Evolutionary conservation across 1,140 invertebrate genomes (phyloP), one percentile per base, ranked within the genome.

Genomic region (Cyrtorhinus lividipennis): DNA sequence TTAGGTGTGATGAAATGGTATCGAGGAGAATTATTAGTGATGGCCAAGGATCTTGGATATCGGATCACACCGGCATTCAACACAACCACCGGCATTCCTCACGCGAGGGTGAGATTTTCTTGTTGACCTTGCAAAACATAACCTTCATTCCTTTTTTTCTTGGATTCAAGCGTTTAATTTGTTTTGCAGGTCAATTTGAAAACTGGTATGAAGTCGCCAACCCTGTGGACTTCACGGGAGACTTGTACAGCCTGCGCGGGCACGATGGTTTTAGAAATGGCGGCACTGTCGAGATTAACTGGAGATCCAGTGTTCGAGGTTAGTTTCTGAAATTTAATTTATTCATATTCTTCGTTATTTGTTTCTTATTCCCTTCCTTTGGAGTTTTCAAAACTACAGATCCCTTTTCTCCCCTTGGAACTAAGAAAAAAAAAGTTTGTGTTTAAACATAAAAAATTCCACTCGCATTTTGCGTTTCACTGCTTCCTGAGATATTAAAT

Each of bases 231-330:
- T 62, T 85, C 86, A 0, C 76, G 84, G 48, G 92, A 98, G 76
- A 98, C 94, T 0, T 98, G 95, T 72, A 98, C 94, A 0, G 93
- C 95, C 0, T 98, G 95, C 77, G 95, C 94, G n/a, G 95, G 95
- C 3, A 97, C 94, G 1, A 95, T 98, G 81, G 88, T 99, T 59
- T 75, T 99, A 59, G 96, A 99, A 76, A 94, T 98, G 83, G 95
- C 94, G 15, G 91, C 95, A 12, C 77, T 99, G 2, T 95, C 92
- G 10, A 79, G 95, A 20, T 78, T 98, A 18, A 94, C 92, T 2
- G 94, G 92, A 23, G 90, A 96, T 72, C 80, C 86, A 15, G 81
- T 97, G 59, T 99, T 95, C 76, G 95, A 97, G 74, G 83, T 83
- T 74, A 69, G 62, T 62, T 56, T 56, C n/a, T 30, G 1, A 2